Base-by-base conservation (phyloP, 1,140 invertebrate genomes). In the Heliconius melpomene region DNA sequence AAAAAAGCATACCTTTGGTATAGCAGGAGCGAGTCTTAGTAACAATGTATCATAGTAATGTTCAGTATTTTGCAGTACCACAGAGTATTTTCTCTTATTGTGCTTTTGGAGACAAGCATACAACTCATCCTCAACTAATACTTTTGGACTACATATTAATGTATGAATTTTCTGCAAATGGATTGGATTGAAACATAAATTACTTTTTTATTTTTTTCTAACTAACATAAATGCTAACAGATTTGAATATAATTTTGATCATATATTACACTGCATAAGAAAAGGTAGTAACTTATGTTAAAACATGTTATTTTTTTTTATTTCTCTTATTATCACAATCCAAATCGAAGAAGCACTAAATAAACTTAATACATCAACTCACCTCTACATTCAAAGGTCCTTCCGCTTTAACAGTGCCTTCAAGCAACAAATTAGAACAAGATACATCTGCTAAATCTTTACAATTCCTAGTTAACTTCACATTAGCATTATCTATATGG, bases 331-430 rank as follows among this genome's bases (percentile, higher is more conserved):
- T 52, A 52, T 20, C 18, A 52, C 50, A 36, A 75, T 40, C 23
- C n/a, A 26, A 57, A 54, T 46, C 3, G 16, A 46, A 46, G 13
- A 46, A 46, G 40, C 40, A 46, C 40, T 5, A 46, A 46, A 66
- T 66, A 66, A 66, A 66, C 8, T 66, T 16, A 6, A 29, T 29
- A 66, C 13, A 6, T 16, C 26, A 78, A 77, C 83, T 60, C 93
- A 97, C 97, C 95, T 98, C 97, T 71, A 98, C 96, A 79, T 97
- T 97, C 46, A 98, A 93, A 66, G 97, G 97, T 16, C 96, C 97
- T 83, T 97, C 96, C 29, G 97, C 97, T 85, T 96, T 96, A 18
- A 98, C 91, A 7, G 96, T 96, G 0, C 97, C 97, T 92, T 98
- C 97, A 40, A 66, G 60, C 26, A 66, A 29, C 26, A 66, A 66